Evolutionary conservation across 2,113 vertebrate species (phyloP), one percentile per base, ranked within the genome.

Genomic region (Zapornia atra): DNA sequence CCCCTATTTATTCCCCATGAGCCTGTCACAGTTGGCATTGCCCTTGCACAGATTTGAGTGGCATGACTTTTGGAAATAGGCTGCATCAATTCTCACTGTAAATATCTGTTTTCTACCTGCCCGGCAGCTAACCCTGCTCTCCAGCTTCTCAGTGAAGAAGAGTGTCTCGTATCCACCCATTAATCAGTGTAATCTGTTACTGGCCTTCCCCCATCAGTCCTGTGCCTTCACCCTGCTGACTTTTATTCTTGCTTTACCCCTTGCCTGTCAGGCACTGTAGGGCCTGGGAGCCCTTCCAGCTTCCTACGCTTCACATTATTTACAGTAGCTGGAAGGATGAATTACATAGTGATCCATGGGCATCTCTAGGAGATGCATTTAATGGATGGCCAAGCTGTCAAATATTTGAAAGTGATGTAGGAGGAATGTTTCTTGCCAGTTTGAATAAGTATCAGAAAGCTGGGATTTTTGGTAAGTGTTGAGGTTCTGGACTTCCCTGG

Each of bases 331-430:
- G 69, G 38, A n/a, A 94, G 81, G 48, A 82, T 79, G 84, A 96
- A 91, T 72, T 87, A 73, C 33, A 44, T 66, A 50, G n/a, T 46
- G 25, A 85, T 85, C 75, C 36, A 11, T 10, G 9, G 71, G 40
- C 53, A 34, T 85, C 40, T 73, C 59, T 71, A 11, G 2, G 12
- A 90, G 84, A 66, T 72, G 38, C 48, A 40, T 89, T 96, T 95
- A 94, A 87, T 87, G 87, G 68, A 87, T 95, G 57, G 22, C 54
- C 68, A 94, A 50, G 53, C 81, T 96, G 91, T 85, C 93, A 91
- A 82, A 70, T 89, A 40, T 72, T 75, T 72, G 63, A 65, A 95
- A 90, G 36, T 50, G 28, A 85, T 70, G 65, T 44, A 69, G 71
- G 81, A 94, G 54, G 63, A 89, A 72, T 77, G 66, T 86, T 95